Percentiles rank a stretch among this genome's conserved stretches.
phyloP scores from a whole-genome alignment of 2,797 vertebrate species.

The Sternotherus odoratus region DNA sequence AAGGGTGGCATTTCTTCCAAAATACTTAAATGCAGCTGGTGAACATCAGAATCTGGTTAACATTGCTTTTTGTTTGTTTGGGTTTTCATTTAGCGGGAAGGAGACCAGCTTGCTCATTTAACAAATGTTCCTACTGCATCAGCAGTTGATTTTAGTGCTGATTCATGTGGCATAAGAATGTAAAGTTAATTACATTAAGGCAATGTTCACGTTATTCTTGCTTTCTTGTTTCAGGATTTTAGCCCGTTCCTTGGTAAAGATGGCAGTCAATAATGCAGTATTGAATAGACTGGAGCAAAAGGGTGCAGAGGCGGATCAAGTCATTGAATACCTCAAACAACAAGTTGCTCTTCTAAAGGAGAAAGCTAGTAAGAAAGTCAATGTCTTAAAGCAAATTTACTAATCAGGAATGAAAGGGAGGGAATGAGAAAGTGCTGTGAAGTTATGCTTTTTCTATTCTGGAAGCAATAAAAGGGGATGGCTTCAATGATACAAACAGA shows the following conservation, averaged over 20 bases:
- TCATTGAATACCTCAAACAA: constrained; percentile 97
- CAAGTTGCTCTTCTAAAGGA: constrained; percentile 96
- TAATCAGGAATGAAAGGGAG: neutral
- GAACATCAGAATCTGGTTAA: constrained; percentile 22
- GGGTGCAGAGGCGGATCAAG: constrained; percentile 94
- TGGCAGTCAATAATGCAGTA: constrained; percentile 89
- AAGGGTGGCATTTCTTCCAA: constrained; percentile 6
- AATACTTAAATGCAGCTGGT: constrained; percentile 29
- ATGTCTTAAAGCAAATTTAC: neutral
- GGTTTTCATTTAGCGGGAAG: neutral
- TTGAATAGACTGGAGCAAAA: constrained; percentile 94
- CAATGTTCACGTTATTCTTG: constrained; percentile 30
- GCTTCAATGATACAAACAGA: neutral
- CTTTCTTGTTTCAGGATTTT: constrained; percentile 84
- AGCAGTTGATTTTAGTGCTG: neutral
- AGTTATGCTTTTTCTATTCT: neutral
- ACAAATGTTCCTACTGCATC: neutral
- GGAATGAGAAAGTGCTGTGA: neutral
- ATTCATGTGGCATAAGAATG: neutral
- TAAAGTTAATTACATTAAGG: neutral
- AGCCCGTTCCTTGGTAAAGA: constrained; percentile 86
- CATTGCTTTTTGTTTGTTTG: neutral
- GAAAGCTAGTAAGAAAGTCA: constrained; percentile 91
- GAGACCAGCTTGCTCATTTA: constrained; percentile 9
- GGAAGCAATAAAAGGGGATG: neutral